phyloP scores from a whole-genome alignment of 1,140 invertebrate species.

The Scaptomyza graminum region DNA sequence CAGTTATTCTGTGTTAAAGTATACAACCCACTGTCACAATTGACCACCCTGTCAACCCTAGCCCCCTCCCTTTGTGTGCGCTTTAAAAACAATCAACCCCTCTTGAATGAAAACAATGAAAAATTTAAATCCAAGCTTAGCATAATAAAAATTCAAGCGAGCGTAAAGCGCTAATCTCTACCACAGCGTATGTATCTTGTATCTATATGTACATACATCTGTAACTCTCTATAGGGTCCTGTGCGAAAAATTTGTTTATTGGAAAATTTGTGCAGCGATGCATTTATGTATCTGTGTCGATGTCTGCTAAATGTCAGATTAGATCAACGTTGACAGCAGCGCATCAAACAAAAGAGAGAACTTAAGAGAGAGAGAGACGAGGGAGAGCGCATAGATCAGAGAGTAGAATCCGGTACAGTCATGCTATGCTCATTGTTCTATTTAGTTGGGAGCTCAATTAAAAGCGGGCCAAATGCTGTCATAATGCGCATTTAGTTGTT shows the following conservation, averaged over 20 bases:
- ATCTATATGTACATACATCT: conserved; percentile 11
- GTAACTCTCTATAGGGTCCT: conserved; percentile 57
- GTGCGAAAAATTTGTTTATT: conserved; percentile 76
- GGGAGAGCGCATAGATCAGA: background rate
- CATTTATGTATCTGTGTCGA: conserved; percentile 53
- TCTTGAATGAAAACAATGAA: conserved; percentile 70
- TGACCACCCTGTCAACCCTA: conserved; percentile 35
- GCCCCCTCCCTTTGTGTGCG: background rate
- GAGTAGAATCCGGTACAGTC: conserved; percentile 52
- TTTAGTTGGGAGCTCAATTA: conserved; percentile 56
- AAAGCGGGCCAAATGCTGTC: conserved; percentile 64
- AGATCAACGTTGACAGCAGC: conserved; percentile 61
- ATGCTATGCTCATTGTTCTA: conserved; percentile 12
- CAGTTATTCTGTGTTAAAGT: conserved; percentile 43
- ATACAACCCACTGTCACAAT: conserved; percentile 6
- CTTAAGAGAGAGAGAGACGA: background rate
- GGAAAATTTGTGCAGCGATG: conserved; percentile 78
- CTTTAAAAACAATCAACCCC: conserved; percentile 63
- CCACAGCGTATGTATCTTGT: conserved; percentile 58
- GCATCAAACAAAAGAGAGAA: conserved; percentile 6
- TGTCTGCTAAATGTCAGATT: conserved; percentile 73
- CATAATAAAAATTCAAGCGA: conserved; percentile 83
- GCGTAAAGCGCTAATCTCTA: conserved; percentile 83
- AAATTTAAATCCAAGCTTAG: conserved; percentile 77
- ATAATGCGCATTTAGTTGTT: conserved; percentile 75